These are phyloP conservation scores for Albula goreensis DNA, from an alignment of 2,113 vertebrate genomes.

Conservation along the genomic window DNA sequence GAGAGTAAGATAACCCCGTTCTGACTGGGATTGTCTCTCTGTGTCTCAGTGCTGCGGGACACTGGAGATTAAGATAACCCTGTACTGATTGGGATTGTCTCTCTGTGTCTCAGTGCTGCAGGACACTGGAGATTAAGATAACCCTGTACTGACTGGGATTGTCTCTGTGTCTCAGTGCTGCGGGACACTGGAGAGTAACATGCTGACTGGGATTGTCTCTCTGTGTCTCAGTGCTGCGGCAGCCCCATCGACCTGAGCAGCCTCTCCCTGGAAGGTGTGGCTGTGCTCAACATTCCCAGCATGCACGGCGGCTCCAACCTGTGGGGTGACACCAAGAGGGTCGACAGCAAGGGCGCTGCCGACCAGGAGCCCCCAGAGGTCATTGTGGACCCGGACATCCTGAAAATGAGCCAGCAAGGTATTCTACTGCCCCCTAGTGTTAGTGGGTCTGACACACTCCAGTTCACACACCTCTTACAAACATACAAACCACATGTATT, in stretches of 20 bases:
- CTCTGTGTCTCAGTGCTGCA: slow-evolving; percentile 81
- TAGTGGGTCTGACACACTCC: no score
- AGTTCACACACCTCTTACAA: no score
- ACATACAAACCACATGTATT: no score
- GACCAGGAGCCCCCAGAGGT: slow-evolving; percentile 61
- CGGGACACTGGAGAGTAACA: no score
- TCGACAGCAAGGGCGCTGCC: slow-evolving; percentile 48
- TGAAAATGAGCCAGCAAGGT: slow-evolving; percentile 83
- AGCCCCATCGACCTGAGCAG: slow-evolving; percentile 65
- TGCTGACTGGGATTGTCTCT: slow-evolving; percentile 68
- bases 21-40: no score
- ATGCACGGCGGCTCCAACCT: slow-evolving; percentile 76
- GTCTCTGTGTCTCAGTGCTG: slow-evolving; percentile 81
- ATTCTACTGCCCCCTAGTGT: background rate
- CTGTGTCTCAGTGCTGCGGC: slow-evolving; percentile 64
- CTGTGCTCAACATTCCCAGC: slow-evolving; percentile 77
- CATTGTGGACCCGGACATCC: slow-evolving; percentile 76
- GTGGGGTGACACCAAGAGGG: slow-evolving; percentile 74
- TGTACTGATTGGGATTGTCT: no score
- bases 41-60: no score
- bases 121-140: no score
- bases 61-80: no score
- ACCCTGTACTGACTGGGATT: no score
- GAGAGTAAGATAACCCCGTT: no score
- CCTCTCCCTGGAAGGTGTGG: slow-evolving; percentile 64